phyloP scores from a whole-genome alignment of 1,140 invertebrate species.

The Penaeus indicus region DNA sequence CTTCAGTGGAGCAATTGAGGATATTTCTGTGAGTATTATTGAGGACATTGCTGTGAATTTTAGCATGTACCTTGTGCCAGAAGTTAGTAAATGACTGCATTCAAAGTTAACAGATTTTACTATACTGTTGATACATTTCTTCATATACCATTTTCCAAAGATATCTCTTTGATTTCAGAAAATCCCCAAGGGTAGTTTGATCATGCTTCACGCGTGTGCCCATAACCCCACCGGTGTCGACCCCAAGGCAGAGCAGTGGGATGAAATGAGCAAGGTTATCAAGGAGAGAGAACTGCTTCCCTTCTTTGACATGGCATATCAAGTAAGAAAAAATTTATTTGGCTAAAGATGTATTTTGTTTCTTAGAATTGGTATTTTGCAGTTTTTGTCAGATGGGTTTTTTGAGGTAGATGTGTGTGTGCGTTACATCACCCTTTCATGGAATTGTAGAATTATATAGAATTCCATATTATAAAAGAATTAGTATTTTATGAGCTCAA shows the following conservation, averaged over 20 bases:
- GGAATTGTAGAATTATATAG: too few species aligned
- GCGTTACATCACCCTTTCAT: too few species aligned
- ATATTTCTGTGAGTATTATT: constrained; percentile 84
- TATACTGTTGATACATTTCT: not conserved
- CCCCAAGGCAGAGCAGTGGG: constrained; percentile 94
- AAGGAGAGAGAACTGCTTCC: constrained; percentile 90
- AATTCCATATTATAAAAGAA: too few species aligned
- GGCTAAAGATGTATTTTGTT: too few species aligned
- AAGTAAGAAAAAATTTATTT: constrained; percentile 70
- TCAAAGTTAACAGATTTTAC: not conserved
- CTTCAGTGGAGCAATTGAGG: constrained; percentile 89
- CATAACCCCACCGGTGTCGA: constrained; percentile 99
- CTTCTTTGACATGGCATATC: constrained; percentile 99
- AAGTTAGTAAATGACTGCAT: too few species aligned
- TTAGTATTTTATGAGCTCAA: too few species aligned
- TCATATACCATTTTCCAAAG: not conserved
- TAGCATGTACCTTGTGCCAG: too few species aligned
- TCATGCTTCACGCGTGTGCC: constrained; percentile 97
- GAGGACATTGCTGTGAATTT: too few species aligned
- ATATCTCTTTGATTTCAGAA: constrained; percentile 77
- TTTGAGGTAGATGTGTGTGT: too few species aligned
- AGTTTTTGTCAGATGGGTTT: too few species aligned
- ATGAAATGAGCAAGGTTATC: constrained; percentile 82
- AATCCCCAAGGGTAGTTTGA: constrained; percentile 93
- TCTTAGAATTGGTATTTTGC: too few species aligned